phyloP scores from a whole-genome alignment of 2,113 vertebrate species.

The Periophthalmodon schlosseri region DNA sequence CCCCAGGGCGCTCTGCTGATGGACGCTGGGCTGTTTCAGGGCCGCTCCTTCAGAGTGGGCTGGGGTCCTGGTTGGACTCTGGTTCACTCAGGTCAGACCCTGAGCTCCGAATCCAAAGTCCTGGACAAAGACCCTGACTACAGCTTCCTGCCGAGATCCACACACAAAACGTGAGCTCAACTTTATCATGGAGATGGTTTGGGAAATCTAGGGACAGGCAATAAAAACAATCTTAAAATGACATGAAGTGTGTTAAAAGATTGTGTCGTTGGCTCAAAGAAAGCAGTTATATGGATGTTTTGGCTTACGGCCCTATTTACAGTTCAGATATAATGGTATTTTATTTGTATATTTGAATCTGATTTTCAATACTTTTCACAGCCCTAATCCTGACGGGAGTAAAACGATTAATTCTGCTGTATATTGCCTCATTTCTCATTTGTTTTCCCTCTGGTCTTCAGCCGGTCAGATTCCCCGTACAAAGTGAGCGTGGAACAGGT shows the following conservation, averaged over 20 bases:
- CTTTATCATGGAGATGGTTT: background rate
- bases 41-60: constrained; percentile 89
- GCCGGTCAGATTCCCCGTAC: constrained; percentile 86
- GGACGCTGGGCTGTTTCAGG: constrained; percentile 88
- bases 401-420: too few species aligned
- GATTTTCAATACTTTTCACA: too few species aligned
- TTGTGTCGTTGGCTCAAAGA: too few species aligned
- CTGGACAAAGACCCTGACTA: constrained; percentile 18
- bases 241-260: too few species aligned
- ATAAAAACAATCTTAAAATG: too few species aligned
- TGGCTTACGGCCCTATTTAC: too few species aligned
- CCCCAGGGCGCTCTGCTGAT: constrained; percentile 81
- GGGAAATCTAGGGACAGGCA: too few species aligned
- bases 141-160: constrained; percentile 81
- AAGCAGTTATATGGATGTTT: too few species aligned
- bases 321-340: too few species aligned
- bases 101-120: constrained; percentile 54
- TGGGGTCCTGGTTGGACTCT: constrained; percentile 93
- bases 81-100: constrained; percentile 79
- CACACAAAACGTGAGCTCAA: constrained; percentile 82
- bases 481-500: constrained; percentile 90
- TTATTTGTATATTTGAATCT: too few species aligned
- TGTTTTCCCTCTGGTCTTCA: constrained; percentile 41
- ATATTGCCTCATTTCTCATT: background rate
- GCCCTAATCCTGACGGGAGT: too few species aligned